phyloP scores from a whole-genome alignment of 2,888 invertebrate genomes.

The Cataglyphis albicans region DNA sequence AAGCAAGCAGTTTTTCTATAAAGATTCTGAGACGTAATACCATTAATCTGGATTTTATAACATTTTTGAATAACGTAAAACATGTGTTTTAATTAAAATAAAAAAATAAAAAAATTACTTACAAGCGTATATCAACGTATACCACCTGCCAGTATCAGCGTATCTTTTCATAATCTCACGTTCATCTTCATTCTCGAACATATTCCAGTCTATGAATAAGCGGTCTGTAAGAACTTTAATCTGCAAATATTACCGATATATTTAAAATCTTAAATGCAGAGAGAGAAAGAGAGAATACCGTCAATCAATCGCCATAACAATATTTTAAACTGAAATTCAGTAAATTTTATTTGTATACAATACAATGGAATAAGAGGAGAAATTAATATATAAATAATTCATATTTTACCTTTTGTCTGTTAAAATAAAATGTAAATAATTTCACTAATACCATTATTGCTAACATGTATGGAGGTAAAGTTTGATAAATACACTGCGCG shows the following conservation, averaged over 20 bases:
- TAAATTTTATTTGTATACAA: not conserved
- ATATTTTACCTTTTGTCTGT: conserved; percentile 11
- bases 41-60: not conserved
- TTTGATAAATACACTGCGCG: conserved; percentile 14
- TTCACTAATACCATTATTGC: conserved; percentile 19
- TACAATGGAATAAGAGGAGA: not conserved
- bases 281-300: not conserved
- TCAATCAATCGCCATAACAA: not conserved
- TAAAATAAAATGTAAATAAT: conserved; percentile 25
- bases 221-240: conserved; percentile 40
- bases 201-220: conserved; percentile 32
- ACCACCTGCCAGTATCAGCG: conserved; percentile 19
- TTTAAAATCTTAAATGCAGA: not conserved
- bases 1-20: not conserved
- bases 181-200: conserved; percentile 19
- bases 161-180: conserved; percentile 34
- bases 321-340: not conserved
- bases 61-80: not conserved
- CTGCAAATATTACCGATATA: conserved; percentile 28
- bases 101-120: not conserved
- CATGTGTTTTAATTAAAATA: not conserved
- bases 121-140: conserved; percentile 23
- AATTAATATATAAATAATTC: not conserved
- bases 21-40: not conserved
- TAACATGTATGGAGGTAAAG: conserved; percentile 15